Evolutionary conservation across 2,888 invertebrate genomes (phyloP).

Genomic region (Acronicta alni): DNA sequence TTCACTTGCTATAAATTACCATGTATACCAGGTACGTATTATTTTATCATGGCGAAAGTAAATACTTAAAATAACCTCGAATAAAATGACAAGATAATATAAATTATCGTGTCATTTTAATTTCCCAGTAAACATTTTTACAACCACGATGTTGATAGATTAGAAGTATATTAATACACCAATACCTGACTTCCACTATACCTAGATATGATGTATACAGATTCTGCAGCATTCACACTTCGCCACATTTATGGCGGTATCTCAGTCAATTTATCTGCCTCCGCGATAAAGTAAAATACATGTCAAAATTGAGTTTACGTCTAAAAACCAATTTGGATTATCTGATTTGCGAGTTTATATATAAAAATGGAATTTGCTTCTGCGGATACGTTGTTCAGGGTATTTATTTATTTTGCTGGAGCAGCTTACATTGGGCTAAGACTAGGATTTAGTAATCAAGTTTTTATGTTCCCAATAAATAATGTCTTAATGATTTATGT

Average conservation of each 20-base stretch:
- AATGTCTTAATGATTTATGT: not conserved
- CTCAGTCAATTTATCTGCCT: slow-evolving; percentile 84
- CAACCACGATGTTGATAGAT: slow-evolving; percentile 18
- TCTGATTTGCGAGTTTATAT: slow-evolving; percentile 85
- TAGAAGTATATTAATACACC: slow-evolving; percentile 42
- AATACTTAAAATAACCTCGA: no score
- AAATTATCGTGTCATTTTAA: slow-evolving; percentile 8
- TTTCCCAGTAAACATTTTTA: slow-evolving; percentile 26
- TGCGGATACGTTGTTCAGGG: slow-evolving; percentile 54
- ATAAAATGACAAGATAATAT: no score
- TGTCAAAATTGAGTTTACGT: slow-evolving; percentile 87
- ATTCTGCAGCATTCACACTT: slow-evolving; percentile 65
- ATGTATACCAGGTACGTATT: no score
- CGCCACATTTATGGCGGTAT: slow-evolving; percentile 71
- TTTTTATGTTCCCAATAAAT: slow-evolving; percentile 6
- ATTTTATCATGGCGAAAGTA: no score
- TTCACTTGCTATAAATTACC: no score
- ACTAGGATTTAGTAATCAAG: slow-evolving; percentile 17
- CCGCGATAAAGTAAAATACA: slow-evolving; percentile 84
- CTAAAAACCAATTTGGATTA: slow-evolving; percentile 88
- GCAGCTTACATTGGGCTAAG: slow-evolving; percentile 20
- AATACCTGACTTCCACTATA: slow-evolving; percentile 44
- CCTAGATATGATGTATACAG: slow-evolving; percentile 37
- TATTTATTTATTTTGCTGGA: slow-evolving; percentile 60
- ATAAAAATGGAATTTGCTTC: slow-evolving; percentile 69